A percentile compares a stretch with the other conserved stretches of the same genome.
Evolutionary conservation across 2,113 vertebrate genomes (phyloP).

Genomic region (Ailurus styani): DNA sequence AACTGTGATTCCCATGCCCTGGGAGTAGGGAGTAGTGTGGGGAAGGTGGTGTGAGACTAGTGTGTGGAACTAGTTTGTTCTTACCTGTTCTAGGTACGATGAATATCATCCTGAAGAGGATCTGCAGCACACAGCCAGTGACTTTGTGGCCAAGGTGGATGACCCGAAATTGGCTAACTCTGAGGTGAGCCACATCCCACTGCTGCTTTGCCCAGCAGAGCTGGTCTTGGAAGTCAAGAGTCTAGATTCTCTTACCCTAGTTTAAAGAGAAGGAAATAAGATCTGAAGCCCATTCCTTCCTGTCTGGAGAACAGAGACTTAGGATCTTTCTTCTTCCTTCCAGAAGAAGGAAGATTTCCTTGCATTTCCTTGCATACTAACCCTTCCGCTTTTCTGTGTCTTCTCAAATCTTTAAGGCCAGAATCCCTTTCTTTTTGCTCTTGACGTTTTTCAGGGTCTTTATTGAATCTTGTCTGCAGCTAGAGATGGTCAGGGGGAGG

Average conservation of each 20-base stretch:
- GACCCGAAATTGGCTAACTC: slow-evolving; percentile 96
- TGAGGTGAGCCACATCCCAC: slow-evolving; percentile 85
- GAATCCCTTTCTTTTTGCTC: neutral
- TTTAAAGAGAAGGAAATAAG: neutral
- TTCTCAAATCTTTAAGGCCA: slow-evolving; percentile 5
- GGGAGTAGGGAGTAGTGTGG: neutral
- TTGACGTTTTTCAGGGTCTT: neutral
- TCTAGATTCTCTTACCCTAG: neutral
- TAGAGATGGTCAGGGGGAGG: slow-evolving; percentile 36
- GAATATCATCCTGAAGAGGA: slow-evolving; percentile 94
- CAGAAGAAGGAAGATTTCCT: too few species aligned
- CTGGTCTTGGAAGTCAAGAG: neutral
- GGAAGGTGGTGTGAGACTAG: neutral
- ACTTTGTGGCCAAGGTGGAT: slow-evolving; percentile 95
- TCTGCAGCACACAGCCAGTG: slow-evolving; percentile 90
- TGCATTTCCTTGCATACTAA: neutral
- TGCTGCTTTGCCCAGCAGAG: neutral
- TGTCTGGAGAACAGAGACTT: neutral
- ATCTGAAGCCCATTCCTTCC: neutral
- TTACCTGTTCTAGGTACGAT: slow-evolving; percentile 85
- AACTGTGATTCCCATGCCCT: neutral
- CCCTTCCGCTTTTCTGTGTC: neutral
- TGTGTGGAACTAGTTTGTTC: neutral
- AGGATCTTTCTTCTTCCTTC: neutral
- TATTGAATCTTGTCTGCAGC: neutral